Evolutionary conservation across 2,113 vertebrate genomes (phyloP), one percentile per base, ranked within the genome.

Genomic region (Oncorhynchus masou): DNA sequence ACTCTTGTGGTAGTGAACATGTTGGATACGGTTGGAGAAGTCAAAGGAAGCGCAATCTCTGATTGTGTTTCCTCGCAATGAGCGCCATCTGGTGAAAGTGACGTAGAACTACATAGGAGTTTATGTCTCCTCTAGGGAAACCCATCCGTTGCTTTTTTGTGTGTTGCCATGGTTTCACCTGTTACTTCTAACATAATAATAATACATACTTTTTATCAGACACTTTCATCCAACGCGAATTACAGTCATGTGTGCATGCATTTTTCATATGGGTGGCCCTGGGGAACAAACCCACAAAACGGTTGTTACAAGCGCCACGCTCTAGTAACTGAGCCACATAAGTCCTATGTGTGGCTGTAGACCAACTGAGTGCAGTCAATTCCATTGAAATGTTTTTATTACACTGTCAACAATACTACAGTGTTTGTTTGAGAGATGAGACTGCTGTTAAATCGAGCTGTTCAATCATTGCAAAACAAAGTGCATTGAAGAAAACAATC

Each of bases 51-150:
- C 24, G 27, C 15, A 15, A 24, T 6, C 59, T 22, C 27, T 39
- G 39, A 2, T 13, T 5, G 12, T 45, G 79, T 88, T 75, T 79
- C 71, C 76, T 87, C 84, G 87, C 64, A 60, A 20, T 82, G 76
- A 81, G 71, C 75, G 81, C 84, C 90, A 89, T 89, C 89, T 92
- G 89, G 87, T 89, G 89, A 2, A 76, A 57, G 39, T 0, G 48
- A 13, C 20, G 81, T 24, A n/a, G 24, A 67, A 67, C 65, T 15
- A 67, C 22, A 13, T 12, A 16, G 15, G 12, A 67, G 1, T 13
- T 67, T 4, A 22, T 25, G 39, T 31, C 3, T 0, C 5, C 5
- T 3, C 29, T 11, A 2, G 39, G 9, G 39, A 45, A 45, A 45
- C 9, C 2, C 39, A 39, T 34, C 11, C 1, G n/a, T 5, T 19